Evolutionary conservation across 2,888 invertebrate species (phyloP).

Genomic region (Camponotus fellah): DNA sequence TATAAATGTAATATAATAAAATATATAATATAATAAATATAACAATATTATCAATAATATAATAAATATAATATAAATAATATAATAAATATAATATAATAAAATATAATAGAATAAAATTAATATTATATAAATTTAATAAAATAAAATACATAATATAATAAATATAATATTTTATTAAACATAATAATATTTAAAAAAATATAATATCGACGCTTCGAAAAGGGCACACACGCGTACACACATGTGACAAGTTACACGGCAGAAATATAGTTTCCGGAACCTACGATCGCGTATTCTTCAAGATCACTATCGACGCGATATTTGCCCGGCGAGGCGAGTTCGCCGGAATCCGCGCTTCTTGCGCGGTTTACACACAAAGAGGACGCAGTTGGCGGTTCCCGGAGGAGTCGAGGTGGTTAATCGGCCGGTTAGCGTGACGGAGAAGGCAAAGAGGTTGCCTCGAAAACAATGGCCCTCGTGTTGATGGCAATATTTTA

Average conservation of each 20-base stretch:
- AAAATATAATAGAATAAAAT: too few species aligned
- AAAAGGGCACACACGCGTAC: neutral
- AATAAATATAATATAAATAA: too few species aligned
- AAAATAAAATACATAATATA: too few species aligned
- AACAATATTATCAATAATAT: too few species aligned
- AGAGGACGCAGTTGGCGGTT: slow-evolving; percentile 67
- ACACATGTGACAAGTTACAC: neutral
- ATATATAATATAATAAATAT: too few species aligned
- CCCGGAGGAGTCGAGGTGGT: slow-evolving; percentile 49
- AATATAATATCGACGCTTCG: neutral
- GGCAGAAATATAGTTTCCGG: neutral
- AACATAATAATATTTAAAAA: too few species aligned
- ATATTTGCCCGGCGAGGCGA: slow-evolving; percentile 10
- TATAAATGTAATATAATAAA: too few species aligned
- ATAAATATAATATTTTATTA: too few species aligned
- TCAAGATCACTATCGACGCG: slow-evolving; percentile 27
- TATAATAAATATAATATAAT: too few species aligned
- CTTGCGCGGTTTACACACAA: slow-evolving; percentile 45
- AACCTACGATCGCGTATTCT: neutral
- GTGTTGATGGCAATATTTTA: slow-evolving; percentile 80
- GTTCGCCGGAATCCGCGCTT: slow-evolving; percentile 49
- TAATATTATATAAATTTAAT: too few species aligned
- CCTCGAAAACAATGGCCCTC: slow-evolving; percentile 73
- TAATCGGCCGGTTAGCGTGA: slow-evolving; percentile 70
- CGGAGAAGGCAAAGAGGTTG: slow-evolving; percentile 23